Conservation (phyloP, 2,113 vertebrate genomes). For the Gambusia affinis region DNA sequence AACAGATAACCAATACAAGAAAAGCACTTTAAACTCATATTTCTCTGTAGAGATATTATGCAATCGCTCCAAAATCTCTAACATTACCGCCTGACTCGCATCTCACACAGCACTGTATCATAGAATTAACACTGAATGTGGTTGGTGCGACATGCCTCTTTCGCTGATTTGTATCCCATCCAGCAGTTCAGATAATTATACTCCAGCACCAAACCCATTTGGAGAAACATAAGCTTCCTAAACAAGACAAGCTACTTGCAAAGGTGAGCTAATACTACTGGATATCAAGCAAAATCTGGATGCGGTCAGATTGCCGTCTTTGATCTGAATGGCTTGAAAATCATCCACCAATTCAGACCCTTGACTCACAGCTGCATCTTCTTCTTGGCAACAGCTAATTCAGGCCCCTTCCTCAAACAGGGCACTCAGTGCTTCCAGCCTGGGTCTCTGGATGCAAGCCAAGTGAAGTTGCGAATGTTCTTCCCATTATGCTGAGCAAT, state of each 20-base stretch:
- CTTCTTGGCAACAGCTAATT: conserved; percentile 24
- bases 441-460: not conserved
- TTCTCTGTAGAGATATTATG: not conserved
- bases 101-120: conserved; percentile 13
- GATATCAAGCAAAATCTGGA: not conserved
- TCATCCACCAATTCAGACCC: conserved; percentile 11
- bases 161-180: conserved; percentile 7
- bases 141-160: not conserved
- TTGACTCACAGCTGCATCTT: conserved; percentile 61
- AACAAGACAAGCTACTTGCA: not conserved
- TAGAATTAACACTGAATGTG: conserved; percentile 10
- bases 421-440: conserved; percentile 38
- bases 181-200: conserved; percentile 26
- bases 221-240: not conserved
- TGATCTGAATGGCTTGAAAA: not conserved
- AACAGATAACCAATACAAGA: not conserved
- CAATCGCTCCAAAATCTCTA: not conserved
- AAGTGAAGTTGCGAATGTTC: not conserved
- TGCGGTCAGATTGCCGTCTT: not conserved
- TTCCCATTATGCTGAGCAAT: not conserved
- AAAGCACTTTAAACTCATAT: not conserved
- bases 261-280: not conserved
- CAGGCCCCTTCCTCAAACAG: not conserved
- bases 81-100: conserved; percentile 9
- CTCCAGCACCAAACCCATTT: not conserved